These are phyloP conservation scores for Conus betulinus DNA, from an alignment of 1,140 invertebrate genomes.

Conservation along the genomic window DNA sequence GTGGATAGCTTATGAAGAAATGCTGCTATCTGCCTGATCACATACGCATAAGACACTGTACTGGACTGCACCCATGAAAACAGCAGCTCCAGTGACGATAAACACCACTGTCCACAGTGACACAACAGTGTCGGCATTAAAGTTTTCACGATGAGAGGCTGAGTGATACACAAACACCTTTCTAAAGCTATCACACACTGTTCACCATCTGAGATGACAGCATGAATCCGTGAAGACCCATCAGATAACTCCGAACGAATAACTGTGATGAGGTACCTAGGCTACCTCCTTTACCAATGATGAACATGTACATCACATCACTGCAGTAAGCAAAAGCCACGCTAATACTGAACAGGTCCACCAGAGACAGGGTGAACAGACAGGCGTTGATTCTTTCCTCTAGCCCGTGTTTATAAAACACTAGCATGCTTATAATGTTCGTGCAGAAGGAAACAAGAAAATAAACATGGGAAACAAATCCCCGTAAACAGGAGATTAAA, in stretches of 20 bases:
- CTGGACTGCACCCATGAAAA: background rate
- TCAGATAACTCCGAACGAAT: background rate
- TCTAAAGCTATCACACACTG: background rate
- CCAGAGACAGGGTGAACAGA: background rate
- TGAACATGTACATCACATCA: background rate
- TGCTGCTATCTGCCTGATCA: background rate
- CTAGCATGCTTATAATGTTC: slow-evolving; percentile 14
- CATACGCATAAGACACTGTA: background rate
- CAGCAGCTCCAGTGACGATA: background rate
- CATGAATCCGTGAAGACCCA: background rate
- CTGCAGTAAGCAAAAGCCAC: background rate
- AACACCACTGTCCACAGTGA: background rate
- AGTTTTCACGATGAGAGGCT: background rate
- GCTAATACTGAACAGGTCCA: slow-evolving; percentile 20
- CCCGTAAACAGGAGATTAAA: background rate
- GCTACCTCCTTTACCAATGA: background rate
- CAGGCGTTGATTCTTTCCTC: slow-evolving; percentile 24
- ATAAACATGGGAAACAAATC: background rate
- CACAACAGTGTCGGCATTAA: background rate
- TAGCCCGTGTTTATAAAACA: slow-evolving; percentile 19
- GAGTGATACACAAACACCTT: background rate
- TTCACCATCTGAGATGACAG: background rate
- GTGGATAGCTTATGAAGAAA: background rate
- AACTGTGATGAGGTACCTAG: background rate
- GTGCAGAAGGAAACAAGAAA: background rate